These are phyloP conservation scores for Allygus modestus DNA, from an alignment of 2,888 invertebrate genomes.

Conservation along the genomic window DNA sequence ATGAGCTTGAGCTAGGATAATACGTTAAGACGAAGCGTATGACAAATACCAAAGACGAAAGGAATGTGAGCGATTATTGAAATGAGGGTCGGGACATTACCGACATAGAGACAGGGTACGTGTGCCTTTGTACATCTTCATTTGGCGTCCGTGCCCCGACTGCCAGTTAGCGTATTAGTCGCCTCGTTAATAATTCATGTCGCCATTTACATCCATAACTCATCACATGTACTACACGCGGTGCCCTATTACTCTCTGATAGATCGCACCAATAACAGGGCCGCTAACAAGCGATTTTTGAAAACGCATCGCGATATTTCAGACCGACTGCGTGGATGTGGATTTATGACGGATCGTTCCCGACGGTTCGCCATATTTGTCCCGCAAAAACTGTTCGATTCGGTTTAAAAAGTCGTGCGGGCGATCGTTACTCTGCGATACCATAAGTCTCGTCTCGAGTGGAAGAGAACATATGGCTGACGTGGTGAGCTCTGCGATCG, in stretches of 20 bases:
- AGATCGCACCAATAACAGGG: not conserved
- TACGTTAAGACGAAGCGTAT: not conserved
- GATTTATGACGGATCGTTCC: conserved; percentile 14
- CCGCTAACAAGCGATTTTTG: conserved; percentile 46
- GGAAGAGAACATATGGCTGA: not conserved
- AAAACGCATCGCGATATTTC: conserved; percentile 44
- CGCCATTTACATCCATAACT: conserved; percentile 52
- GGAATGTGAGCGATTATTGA: conserved; percentile 31
- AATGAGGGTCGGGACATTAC: conserved; percentile 26
- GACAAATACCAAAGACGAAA: not conserved
- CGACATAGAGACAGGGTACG: conserved; percentile 10
- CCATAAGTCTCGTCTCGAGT: too few relatives aligned
- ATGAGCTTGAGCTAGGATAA: too few relatives aligned
- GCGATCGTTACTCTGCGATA: not conserved
- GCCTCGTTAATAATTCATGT: conserved; percentile 49
- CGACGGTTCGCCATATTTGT: conserved; percentile 23
- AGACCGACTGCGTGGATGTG: conserved; percentile 17
- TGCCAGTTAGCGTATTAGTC: conserved; percentile 14
- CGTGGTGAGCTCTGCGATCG: too few relatives aligned
- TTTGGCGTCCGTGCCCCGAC: conserved; percentile 27
- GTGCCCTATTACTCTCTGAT: not conserved
- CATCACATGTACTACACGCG: not conserved
- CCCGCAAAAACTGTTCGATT: conserved; percentile 11
- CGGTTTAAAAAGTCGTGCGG: conserved; percentile 1
- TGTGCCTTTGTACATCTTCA: conserved; percentile 39